phyloP scores from a whole-genome alignment of 2,113 vertebrate genomes.

The Elgaria multicarinata region DNA sequence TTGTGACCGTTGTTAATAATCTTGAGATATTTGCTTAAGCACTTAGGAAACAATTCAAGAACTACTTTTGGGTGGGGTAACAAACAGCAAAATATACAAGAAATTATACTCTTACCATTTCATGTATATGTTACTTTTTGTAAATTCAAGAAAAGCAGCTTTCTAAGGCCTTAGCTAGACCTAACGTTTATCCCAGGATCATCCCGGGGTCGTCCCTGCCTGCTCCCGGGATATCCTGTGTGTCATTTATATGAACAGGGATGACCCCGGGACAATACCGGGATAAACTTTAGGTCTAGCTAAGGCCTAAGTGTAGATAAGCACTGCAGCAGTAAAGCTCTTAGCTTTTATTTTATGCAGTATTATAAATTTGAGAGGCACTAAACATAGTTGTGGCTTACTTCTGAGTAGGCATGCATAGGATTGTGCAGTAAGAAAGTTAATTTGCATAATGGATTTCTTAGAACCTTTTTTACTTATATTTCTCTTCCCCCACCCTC shows the following conservation, averaged over 20 bases:
- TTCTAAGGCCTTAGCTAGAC: too few relatives aligned
- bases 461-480: constrained; percentile 19
- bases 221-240: too few relatives aligned
- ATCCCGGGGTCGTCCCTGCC: too few relatives aligned
- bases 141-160: too few relatives aligned
- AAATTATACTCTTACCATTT: too few relatives aligned
- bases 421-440: neutral
- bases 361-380: neutral
- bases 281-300: too few relatives aligned
- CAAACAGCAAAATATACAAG: too few relatives aligned
- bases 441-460: neutral
- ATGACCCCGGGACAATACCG: too few relatives aligned
- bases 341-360: neutral
- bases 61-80: neutral
- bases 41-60: neutral
- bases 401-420: neutral
- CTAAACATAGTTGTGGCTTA: neutral
- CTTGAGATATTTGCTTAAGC: neutral
- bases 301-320: too few relatives aligned
- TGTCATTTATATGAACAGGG: too few relatives aligned
- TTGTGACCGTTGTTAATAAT: neutral
- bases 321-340: neutral
- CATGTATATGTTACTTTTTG: too few relatives aligned
- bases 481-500: constrained; percentile 6
- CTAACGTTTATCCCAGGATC: too few relatives aligned